These are phyloP conservation scores for Leptopilina syphax DNA, from an alignment of 2,888 invertebrate genomes.

Conservation along the genomic window DNA sequence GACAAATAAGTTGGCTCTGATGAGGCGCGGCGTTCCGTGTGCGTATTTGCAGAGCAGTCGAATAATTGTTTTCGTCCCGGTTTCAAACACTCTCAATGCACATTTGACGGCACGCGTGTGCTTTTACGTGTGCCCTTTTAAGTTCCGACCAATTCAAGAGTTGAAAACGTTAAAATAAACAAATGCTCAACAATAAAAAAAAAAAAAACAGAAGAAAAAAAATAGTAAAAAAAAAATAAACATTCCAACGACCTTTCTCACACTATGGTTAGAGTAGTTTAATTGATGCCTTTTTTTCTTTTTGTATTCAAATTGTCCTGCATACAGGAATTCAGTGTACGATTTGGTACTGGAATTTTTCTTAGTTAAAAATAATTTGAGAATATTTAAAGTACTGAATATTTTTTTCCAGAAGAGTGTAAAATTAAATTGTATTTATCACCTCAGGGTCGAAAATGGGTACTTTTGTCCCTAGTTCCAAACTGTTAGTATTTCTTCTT, in stretches of 20 bases:
- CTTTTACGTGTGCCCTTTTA: conserved; percentile 49
- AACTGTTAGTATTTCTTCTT: too few relatives aligned
- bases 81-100: conserved; percentile 57
- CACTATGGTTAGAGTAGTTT: not conserved
- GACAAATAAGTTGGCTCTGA: conserved; percentile 73
- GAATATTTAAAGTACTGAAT: too few relatives aligned
- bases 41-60: conserved; percentile 62
- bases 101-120: conserved; percentile 47
- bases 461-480: too few relatives aligned
- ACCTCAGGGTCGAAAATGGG: too few relatives aligned
- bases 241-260: not conserved
- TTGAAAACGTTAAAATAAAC: conserved; percentile 34
- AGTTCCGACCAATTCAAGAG: conserved; percentile 32
- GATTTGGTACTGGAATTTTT: too few relatives aligned
- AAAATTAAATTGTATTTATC: too few relatives aligned
- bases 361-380: too few relatives aligned
- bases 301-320: not conserved
- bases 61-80: conserved; percentile 67
- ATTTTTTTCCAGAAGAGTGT: too few relatives aligned
- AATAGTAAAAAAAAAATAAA: too few relatives aligned
- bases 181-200: conserved; percentile 3
- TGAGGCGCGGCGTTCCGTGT: conserved; percentile 61
- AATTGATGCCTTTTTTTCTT: conserved; percentile 7
- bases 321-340: too few relatives aligned
- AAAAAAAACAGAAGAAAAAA: not conserved